phyloP scores from a whole-genome alignment of 2,113 vertebrate species.

The Paradoxurus hermaphroditus region DNA sequence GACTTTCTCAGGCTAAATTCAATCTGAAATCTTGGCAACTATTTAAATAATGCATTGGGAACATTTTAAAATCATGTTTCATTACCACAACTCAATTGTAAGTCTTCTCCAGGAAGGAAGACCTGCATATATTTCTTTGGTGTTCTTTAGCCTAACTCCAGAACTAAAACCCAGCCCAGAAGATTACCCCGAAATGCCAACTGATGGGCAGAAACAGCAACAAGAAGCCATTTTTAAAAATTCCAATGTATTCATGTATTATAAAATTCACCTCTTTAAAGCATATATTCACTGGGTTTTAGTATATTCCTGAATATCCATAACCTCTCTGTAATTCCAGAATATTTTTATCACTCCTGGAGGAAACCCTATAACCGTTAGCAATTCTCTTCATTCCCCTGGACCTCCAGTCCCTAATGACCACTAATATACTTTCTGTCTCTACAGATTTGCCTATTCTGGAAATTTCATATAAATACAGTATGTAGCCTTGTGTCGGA shows the following conservation, averaged over 20 bases:
- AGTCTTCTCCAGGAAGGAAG: not conserved
- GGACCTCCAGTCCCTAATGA: not conserved
- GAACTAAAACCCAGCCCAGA: not conserved
- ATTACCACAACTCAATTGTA: not conserved
- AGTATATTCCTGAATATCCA: not conserved
- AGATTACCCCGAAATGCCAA: not conserved
- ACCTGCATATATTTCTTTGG: not conserved
- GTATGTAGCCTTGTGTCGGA: not conserved
- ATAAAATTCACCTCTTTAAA: not conserved
- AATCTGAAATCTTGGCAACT: not conserved
- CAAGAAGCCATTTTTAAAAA: not conserved
- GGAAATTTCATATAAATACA: not conserved
- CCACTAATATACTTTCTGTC: not conserved
- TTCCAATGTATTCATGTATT: not conserved
- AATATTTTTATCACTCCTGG: not conserved
- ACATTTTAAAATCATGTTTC: not conserved
- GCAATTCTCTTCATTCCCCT: not conserved
- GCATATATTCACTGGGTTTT: not conserved
- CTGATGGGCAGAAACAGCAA: not conserved
- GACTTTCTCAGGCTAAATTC: not conserved
- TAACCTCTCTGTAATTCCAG: not conserved
- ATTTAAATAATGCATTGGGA: not conserved
- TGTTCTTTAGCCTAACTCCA: not conserved
- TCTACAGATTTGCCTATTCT: not conserved
- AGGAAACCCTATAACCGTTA: not conserved